Conservation (phyloP, 2,113 vertebrate species). For the Muntiacus muntjak region DNA sequence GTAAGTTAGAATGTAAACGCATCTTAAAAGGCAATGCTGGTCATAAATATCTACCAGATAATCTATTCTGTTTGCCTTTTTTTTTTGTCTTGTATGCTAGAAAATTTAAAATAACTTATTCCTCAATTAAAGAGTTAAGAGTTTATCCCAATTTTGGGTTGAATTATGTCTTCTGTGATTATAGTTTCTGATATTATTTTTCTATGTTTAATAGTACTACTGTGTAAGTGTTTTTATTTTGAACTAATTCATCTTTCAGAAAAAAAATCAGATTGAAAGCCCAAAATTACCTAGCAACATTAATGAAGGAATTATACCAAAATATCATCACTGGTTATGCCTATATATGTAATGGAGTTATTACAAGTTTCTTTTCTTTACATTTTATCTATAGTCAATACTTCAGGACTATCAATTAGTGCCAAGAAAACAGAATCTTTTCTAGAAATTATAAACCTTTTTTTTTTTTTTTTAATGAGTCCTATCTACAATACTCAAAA, state of each 20-base stretch:
- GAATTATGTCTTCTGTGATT: not conserved
- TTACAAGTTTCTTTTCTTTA: not conserved
- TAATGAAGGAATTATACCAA: not conserved
- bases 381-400: not conserved
- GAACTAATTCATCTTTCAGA: not conserved
- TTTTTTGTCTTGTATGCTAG: not conserved
- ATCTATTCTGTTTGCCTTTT: not conserved
- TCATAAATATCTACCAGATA: not conserved
- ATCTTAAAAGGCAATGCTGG: not conserved
- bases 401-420: not conserved
- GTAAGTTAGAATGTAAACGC: not conserved
- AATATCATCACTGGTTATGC: not conserved
- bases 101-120: not conserved
- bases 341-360: not conserved
- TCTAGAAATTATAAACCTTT: not conserved
- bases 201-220: not conserved
- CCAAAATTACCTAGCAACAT: not conserved
- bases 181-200: not conserved
- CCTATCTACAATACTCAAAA: not conserved
- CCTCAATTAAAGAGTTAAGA: not conserved
- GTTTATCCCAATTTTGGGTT: not conserved
- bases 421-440: not conserved
- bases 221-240: not conserved
- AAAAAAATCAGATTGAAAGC: not conserved
- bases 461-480: not conserved